Conservation (phyloP, 1,140 invertebrate genomes). For the Zaprionus kolodkinae region DNA sequence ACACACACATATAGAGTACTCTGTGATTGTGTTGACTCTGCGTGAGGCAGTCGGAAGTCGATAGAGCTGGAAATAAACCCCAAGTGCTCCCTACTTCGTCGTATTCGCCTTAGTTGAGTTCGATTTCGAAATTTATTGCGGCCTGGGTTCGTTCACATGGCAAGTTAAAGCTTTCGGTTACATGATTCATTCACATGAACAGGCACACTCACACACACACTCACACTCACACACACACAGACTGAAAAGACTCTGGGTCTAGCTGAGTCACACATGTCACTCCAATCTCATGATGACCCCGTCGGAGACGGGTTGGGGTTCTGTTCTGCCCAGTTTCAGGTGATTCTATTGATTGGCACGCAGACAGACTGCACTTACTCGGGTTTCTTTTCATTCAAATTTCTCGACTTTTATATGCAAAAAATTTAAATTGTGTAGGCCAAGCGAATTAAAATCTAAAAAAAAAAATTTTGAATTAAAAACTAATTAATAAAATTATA, state of each 20-base stretch:
- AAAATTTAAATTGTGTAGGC: too few relatives aligned
- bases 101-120: constrained; percentile 48
- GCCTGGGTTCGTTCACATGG: constrained; percentile 77
- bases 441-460: too few relatives aligned
- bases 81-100: constrained; percentile 45
- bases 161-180: constrained; percentile 69
- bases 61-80: constrained; percentile 55
- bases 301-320: constrained; percentile 14
- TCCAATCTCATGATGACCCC: constrained; percentile 67
- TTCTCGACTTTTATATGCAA: constrained; percentile 11
- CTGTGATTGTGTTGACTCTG: constrained; percentile 59
- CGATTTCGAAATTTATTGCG: constrained; percentile 80
- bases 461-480: too few relatives aligned
- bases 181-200: constrained; percentile 70
- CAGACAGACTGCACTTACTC: constrained; percentile 5
- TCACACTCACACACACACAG: constrained; percentile 13
- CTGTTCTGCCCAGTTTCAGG: constrained; percentile 6
- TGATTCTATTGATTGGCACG: constrained; percentile 28
- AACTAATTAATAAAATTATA: too few relatives aligned
- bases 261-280: constrained; percentile 73
- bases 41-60: not conserved
- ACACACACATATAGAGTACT: constrained; percentile 20
- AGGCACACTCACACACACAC: constrained; percentile 13
- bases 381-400: constrained; percentile 60
- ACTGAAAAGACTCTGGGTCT: constrained; percentile 38